phyloP scores from a whole-genome alignment of 2,888 invertebrate species.

The Hemistola chrysoprasaria region DNA sequence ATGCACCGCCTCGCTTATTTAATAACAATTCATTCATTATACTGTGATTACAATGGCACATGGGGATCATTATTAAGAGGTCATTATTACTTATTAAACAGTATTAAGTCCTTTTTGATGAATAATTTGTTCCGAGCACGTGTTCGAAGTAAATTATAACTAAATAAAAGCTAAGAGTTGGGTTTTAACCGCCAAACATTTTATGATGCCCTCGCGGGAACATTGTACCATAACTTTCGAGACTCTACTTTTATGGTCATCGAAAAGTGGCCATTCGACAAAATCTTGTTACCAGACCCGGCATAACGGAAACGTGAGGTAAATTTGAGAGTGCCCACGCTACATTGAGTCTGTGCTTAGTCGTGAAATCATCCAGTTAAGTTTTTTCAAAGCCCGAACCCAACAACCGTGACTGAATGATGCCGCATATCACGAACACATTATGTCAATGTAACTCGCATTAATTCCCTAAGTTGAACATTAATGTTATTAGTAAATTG shows the following conservation, averaged over 20 bases:
- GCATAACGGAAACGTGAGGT: constrained; percentile 41
- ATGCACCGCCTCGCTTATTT: constrained; percentile 68
- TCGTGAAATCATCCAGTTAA: constrained; percentile 39
- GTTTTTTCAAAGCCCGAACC: constrained; percentile 29
- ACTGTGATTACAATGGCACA: constrained; percentile 56
- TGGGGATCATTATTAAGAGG: constrained; percentile 45
- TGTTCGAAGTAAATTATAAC: constrained; percentile 55
- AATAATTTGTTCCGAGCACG: constrained; percentile 37
- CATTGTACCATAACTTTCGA: constrained; percentile 36
- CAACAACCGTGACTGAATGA: constrained; percentile 47
- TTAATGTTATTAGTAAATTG: constrained; percentile 53
- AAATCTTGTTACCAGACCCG: constrained; percentile 43
- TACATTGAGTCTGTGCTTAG: constrained; percentile 13
- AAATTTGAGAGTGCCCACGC: constrained; percentile 30
- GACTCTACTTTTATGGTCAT: constrained; percentile 51
- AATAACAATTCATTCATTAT: constrained; percentile 69
- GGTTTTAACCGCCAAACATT: constrained; percentile 40
- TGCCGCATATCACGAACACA: constrained; percentile 51
- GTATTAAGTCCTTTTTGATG: constrained; percentile 36
- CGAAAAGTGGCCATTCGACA: constrained; percentile 45
- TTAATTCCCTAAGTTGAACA: constrained; percentile 45
- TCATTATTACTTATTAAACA: constrained; percentile 42
- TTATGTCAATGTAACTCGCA: constrained; percentile 45
- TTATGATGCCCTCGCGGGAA: constrained; percentile 29
- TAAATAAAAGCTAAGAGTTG: constrained; percentile 40